Base-by-base conservation (phyloP, 92 coral and sea anemone species). In the Pocillopora meandrina region DNA sequence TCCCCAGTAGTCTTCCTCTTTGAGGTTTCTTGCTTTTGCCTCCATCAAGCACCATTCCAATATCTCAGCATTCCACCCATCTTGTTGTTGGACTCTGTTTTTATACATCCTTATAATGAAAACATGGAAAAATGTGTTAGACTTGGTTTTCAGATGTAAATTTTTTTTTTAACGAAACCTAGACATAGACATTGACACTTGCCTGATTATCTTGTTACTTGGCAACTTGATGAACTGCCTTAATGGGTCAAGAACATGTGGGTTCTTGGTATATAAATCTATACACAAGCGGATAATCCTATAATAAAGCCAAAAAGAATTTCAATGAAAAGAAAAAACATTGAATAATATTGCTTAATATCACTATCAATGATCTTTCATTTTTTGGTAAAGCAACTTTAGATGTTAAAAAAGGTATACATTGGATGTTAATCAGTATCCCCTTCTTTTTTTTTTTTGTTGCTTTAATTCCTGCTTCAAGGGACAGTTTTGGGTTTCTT, bases 1-100 rank as follows among this genome's bases (percentile, higher is more conserved):
- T 36, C 92, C 90, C 92, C 95, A 92, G 47, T 76, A 75, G 59
- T 92, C 95, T 13, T 63, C 85, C n/a, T 76, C 90, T 49, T 79
- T 62, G 14, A 91, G 71, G 19, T 84, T 73, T 23, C 85, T 84
- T 33, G 76, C 66, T 65, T 78, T 87, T 64, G 95, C 95, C 61
- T 92, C 92, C 59, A 35, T 36, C 10, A 78, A 75, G 47, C 95
- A 92, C 92, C 95, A 92, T 55, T 86, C 55, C 60, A 88, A 18
- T 2, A 88, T 83, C 0, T 80, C 88, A 9, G 13, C 68, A 60
- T 85, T 81, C 92, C 92, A 89, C 1, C 95, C 92, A 23, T 86
- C 80, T 36, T 89, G 82, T 63, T 92, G 90, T 31, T 77, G 86
- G 1, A 77, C 70, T 31, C 86, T 71, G 49, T 89, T 89, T 78